phyloP scores from a whole-genome alignment of 2,797 vertebrate genomes.

The Acipenser oxyrinchus region DNA sequence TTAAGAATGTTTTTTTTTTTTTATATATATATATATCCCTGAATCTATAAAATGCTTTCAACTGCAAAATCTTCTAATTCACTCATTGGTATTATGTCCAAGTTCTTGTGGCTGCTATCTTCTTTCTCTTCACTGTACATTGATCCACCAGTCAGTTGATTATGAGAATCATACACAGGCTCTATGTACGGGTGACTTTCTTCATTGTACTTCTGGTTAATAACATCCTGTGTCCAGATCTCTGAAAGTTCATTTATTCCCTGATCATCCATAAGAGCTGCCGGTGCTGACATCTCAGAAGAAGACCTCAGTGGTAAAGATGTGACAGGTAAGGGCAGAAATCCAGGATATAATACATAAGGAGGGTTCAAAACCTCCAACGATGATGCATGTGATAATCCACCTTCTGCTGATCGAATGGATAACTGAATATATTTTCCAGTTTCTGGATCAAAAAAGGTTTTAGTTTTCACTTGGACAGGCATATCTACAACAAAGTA shows the following conservation, averaged over 20 bases:
- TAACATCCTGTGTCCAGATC: constrained; percentile 29
- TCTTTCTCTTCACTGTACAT: constrained; percentile 46
- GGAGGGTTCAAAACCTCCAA: constrained; percentile 48
- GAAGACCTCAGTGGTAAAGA: constrained; percentile 56
- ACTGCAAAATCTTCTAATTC: constrained; percentile 82
- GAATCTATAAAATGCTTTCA: constrained; percentile 61
- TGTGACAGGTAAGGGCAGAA: constrained; percentile 55
- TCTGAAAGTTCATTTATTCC: constrained; percentile 29
- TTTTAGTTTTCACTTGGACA: constrained; percentile 80
- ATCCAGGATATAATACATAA: constrained; percentile 57
- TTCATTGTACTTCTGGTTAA: constrained; percentile 27
- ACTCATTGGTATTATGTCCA: constrained; percentile 67
- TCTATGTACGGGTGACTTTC: constrained; percentile 34
- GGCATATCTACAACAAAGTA: constrained; percentile 88
- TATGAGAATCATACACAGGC: constrained; percentile 36
- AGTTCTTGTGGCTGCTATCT: constrained; percentile 34
- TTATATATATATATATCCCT: no score
- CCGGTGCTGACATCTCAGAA: constrained; percentile 55
- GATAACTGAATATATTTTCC: constrained; percentile 88
- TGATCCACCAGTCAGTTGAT: constrained; percentile 34
- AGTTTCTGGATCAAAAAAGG: constrained; percentile 91
- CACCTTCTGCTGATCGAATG: constrained; percentile 62
- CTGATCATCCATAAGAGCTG: constrained; percentile 34
- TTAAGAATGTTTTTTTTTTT: no score
- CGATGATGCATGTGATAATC: constrained; percentile 38